phyloP scores from a whole-genome alignment of 1,140 invertebrate genomes.

The Portunus trituberculatus region DNA sequence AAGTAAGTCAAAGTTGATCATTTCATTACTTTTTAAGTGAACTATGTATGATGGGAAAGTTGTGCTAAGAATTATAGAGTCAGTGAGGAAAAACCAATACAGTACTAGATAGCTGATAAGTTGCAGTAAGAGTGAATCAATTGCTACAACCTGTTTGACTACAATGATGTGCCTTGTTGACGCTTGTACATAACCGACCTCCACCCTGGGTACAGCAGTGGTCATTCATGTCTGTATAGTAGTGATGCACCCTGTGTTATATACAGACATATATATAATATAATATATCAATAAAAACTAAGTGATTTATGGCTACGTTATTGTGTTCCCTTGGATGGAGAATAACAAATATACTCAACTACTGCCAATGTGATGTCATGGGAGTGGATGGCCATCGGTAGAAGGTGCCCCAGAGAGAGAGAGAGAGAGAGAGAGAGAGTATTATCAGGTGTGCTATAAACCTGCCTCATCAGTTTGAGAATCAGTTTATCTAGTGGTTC shows the following conservation, averaged over 20 bases:
- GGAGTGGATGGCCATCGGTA: background rate
- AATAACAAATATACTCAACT: background rate
- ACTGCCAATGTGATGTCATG: too few species aligned
- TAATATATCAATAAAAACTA: conserved; percentile 3
- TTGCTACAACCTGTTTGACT: background rate
- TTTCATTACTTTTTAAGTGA: too few species aligned
- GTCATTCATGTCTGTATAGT: background rate
- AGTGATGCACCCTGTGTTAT: background rate
- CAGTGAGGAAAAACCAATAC: too few species aligned
- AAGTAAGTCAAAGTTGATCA: too few species aligned
- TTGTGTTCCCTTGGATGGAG: background rate
- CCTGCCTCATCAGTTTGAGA: too few species aligned
- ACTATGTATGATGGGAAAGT: too few species aligned
- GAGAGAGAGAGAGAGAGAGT: too few species aligned
- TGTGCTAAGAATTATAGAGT: too few species aligned
- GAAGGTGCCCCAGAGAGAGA: too few species aligned
- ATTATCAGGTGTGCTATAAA: too few species aligned
- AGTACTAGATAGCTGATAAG: too few species aligned
- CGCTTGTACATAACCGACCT: background rate
- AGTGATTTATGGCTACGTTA: background rate
- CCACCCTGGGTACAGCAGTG: background rate
- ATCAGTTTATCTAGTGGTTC: too few species aligned
- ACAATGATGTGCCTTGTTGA: conserved; percentile 9
- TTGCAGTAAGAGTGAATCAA: background rate
- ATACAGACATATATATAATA: background rate